phyloP scores from a whole-genome alignment of 1,140 invertebrate genomes.

The Popillia japonica region DNA sequence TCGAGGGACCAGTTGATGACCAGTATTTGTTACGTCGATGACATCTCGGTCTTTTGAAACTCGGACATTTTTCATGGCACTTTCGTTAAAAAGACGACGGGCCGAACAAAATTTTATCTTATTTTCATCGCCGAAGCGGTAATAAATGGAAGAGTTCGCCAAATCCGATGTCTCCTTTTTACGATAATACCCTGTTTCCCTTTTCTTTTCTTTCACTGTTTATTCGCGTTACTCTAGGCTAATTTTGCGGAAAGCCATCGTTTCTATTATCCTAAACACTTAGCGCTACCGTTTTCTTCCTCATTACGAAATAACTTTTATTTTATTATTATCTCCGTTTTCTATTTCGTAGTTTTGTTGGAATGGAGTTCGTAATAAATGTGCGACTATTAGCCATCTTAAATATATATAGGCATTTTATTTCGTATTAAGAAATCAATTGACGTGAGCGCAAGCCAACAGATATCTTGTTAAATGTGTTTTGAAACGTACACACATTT shows the following conservation, averaged over 20 bases:
- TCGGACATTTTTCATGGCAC: conserved; percentile 36
- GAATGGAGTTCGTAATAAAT: neutral
- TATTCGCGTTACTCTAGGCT: conserved; percentile 5
- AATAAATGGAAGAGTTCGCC: conserved; percentile 20
- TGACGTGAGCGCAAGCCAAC: conserved; percentile 1
- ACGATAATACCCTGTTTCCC: neutral
- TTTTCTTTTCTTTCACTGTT: conserved; percentile 8
- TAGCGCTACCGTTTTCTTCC: neutral
- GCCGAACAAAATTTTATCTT: conserved; percentile 35
- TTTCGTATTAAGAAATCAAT: conserved; percentile 28
- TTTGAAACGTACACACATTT: conserved; percentile 20
- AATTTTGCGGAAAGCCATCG: neutral
- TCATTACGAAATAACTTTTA: conserved; percentile 20
- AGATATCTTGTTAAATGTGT: conserved; percentile 27
- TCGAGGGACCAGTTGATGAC: conserved; percentile 26
- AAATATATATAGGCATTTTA: neutral
- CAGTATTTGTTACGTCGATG: conserved; percentile 34
- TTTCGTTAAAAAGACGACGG: neutral
- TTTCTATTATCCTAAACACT: conserved; percentile 6
- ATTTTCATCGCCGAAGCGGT: conserved; percentile 33
- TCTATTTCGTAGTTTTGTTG: neutral
- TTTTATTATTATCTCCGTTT: conserved; percentile 14
- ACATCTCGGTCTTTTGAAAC: conserved; percentile 33
- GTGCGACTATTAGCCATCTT: neutral
- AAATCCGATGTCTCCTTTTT: neutral